Evolutionary conservation across 1,140 invertebrate genomes (phyloP).

Genomic region (Brachionus asplanchnoidis): DNA sequence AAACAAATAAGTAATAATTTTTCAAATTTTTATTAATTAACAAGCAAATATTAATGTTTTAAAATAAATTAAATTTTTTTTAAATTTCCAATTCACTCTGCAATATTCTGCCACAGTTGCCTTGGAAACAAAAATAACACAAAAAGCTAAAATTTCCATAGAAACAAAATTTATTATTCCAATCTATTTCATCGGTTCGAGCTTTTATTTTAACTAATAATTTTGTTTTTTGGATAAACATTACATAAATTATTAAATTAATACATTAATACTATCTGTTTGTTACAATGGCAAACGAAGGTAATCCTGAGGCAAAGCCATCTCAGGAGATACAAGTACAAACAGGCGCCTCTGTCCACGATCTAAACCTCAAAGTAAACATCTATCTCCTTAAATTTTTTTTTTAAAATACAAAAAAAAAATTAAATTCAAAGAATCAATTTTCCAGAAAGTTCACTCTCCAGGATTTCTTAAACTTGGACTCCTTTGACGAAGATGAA

Average conservation of each 20-base stretch:
- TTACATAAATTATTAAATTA: background rate
- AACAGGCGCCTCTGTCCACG: background rate
- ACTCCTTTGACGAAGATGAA: slow-evolving; percentile 35
- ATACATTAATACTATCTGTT: background rate
- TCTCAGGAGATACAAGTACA: background rate
- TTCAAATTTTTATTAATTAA: too few species aligned
- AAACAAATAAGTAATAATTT: too few species aligned
- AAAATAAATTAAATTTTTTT: background rate
- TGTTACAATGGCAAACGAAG: background rate
- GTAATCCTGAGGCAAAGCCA: background rate
- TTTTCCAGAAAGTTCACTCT: background rate
- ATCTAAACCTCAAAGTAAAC: background rate
- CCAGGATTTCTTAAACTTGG: background rate
- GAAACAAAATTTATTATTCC: background rate
- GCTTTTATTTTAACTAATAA: background rate
- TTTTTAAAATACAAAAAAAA: background rate
- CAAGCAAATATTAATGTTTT: too few species aligned
- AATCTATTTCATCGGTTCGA: background rate
- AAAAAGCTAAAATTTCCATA: background rate
- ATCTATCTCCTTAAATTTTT: background rate
- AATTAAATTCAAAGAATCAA: background rate
- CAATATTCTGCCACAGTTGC: background rate
- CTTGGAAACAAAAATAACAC: background rate
- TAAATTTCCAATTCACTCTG: background rate
- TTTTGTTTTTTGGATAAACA: background rate